Base-by-base conservation (phyloP, 2,888 invertebrate species). In the Candidula unifasciata region DNA sequence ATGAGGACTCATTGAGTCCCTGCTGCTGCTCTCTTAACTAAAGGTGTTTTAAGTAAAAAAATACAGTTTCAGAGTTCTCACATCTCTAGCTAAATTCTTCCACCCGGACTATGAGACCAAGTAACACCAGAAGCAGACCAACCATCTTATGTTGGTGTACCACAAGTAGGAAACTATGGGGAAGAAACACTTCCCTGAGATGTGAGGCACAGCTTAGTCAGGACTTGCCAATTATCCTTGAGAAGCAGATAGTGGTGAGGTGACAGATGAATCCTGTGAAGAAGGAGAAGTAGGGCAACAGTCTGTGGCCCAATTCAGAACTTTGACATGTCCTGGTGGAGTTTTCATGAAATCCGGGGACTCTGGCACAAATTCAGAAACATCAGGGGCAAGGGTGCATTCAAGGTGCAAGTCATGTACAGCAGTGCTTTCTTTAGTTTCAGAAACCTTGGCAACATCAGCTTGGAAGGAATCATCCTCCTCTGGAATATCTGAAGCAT, bases 301-400 rank as follows among this genome's bases (percentile, higher is more conserved):
- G 33, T 79, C 80, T 13, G 89, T 86, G 66, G 89, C 90, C 91
- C 90, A 90, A 84, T 91, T 88, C 24, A 87, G 80, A 24, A 89
- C 89, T 82, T 90, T 89, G 18, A 89, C 89, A 87, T 89, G 89
- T 54, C 89, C 90, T 37, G 89, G 87, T 8, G 89, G 90, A 10
- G 90, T 90, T 76, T 89, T 90, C 88, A 90, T 86, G 81, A 90
- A 87, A 69, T 89, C 89, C n/a, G 91, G 90, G 35, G 91, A 90
- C 3, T 86, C 87, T 37, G 91, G 90, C n/a, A 89, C 86, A 82
- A 90, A 91, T 64, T 87, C 90, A 30, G 91, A 90, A 8, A 90
- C 91, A 86, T 91, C 91, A 33, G 91, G 90, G 85, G 90, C 91
- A 35, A 91, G 84, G 30, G 89, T 88, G 66, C 87, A 88, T 52